A percentile compares a stretch with the other conserved stretches of the same genome.
Conservation (phyloP, 2,888 invertebrate species). For the Leucophenga montana region DNA sequence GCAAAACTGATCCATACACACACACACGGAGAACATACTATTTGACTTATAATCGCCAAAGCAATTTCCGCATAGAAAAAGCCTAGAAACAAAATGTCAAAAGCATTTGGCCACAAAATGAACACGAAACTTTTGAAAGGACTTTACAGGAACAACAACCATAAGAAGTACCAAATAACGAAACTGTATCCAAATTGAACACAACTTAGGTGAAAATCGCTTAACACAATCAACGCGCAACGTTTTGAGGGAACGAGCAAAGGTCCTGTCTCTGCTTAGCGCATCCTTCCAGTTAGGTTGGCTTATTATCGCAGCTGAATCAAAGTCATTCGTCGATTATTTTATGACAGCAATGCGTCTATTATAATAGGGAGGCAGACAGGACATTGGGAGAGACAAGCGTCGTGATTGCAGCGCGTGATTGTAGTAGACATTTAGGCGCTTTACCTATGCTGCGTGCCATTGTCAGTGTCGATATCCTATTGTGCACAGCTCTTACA, state of each 20-base stretch:
- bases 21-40: too few species aligned
- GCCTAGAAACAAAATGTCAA: too few species aligned
- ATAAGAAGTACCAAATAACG: too few species aligned
- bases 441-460: background rate
- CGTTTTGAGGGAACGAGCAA: too few species aligned
- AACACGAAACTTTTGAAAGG: too few species aligned
- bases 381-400: conserved; percentile 21
- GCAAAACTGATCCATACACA: too few species aligned
- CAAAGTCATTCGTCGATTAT: conserved; percentile 49
- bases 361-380: conserved; percentile 45
- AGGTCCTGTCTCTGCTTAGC: background rate
- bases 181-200: too few species aligned
- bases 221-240: background rate
- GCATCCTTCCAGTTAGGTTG: background rate
- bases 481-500: conserved; percentile 16
- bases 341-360: conserved; percentile 59
- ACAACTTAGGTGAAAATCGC: background rate
- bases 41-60: too few species aligned
- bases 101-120: too few species aligned
- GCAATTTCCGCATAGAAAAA: too few species aligned
- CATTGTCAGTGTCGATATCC: background rate
- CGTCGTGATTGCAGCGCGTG: conserved; percentile 51
- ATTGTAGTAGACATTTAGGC: too few species aligned
- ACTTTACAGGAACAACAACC: too few species aligned
- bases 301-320: background rate